Evolutionary conservation across 2,888 invertebrate genomes (phyloP).

Genomic region (Doris montereyensis): DNA sequence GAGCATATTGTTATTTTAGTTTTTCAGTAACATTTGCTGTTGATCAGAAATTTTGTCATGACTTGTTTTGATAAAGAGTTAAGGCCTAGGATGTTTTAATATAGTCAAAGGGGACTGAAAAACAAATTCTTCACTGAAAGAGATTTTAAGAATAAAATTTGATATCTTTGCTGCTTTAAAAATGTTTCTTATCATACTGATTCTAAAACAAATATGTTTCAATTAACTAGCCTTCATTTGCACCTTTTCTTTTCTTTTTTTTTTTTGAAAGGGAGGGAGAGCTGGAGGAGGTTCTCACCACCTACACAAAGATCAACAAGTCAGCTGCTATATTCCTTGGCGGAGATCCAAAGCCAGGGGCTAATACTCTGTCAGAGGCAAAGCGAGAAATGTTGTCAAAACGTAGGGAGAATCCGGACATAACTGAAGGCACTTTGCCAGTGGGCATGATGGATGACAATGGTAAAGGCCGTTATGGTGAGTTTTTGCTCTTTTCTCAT

Average conservation of each 20-base stretch:
- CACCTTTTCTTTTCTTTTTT: neutral
- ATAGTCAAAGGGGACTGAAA: too few species aligned
- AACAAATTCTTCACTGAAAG: too few species aligned
- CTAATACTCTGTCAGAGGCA: slow-evolving; percentile 8
- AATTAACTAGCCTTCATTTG: too few species aligned
- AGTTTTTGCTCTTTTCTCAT: too few species aligned
- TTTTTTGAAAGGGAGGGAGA: slow-evolving; percentile 66
- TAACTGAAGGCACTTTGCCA: slow-evolving; percentile 32
- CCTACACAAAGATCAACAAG: slow-evolving; percentile 72
- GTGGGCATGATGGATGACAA: slow-evolving; percentile 45
- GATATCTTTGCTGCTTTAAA: neutral
- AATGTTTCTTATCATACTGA: neutral
- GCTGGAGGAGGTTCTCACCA: slow-evolving; percentile 72
- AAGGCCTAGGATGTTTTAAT: too few species aligned
- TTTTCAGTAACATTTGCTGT: too few species aligned
- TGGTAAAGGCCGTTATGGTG: slow-evolving; percentile 41
- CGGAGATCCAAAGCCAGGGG: slow-evolving; percentile 49
- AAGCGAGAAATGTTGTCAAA: slow-evolving; percentile 34
- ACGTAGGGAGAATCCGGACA: slow-evolving; percentile 24
- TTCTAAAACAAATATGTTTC: neutral
- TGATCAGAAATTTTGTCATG: too few species aligned
- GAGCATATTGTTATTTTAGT: too few species aligned
- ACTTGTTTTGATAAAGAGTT: too few species aligned
- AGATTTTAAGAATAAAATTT: neutral
- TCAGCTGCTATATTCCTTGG: slow-evolving; percentile 72